A percentile compares a stretch with the other conserved stretches of the same genome.
phyloP scores from a whole-genome alignment of 2,888 invertebrate genomes.

The Nemotelus pantherinus region DNA sequence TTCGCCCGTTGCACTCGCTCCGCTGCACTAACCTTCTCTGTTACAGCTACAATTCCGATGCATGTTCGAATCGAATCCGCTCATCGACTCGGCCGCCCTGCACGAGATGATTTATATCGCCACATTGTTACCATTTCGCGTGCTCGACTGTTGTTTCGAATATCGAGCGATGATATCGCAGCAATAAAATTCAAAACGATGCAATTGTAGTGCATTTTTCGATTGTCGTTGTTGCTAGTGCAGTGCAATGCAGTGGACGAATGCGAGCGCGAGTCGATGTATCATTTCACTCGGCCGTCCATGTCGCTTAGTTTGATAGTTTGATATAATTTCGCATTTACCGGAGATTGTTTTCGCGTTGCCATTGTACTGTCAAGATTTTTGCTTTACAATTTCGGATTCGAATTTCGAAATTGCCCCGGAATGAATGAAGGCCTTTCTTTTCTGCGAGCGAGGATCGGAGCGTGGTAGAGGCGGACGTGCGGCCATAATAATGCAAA shows the following conservation, averaged over 20 bases:
- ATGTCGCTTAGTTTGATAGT: slow-evolving; percentile 18
- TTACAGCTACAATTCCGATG: slow-evolving; percentile 3
- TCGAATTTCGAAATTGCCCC: not conserved
- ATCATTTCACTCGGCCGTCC: slow-evolving; percentile 23
- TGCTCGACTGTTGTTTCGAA: slow-evolving; percentile 38
- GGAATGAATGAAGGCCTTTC: not conserved
- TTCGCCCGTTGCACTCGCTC: not conserved
- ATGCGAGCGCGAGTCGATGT: slow-evolving; percentile 1
- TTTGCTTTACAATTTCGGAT: slow-evolving; percentile 34
- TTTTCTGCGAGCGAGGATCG: not conserved
- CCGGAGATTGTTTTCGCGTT: slow-evolving; percentile 29
- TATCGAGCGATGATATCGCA: slow-evolving; percentile 10
- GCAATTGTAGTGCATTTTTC: slow-evolving; percentile 18
- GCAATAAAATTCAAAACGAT: slow-evolving; percentile 34
- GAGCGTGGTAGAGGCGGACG: not conserved
- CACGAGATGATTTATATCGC: slow-evolving; percentile 29
- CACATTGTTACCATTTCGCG: slow-evolving; percentile 43
- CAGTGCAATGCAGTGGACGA: not conserved
- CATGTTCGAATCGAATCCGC: slow-evolving; percentile 4
- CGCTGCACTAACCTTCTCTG: not conserved
- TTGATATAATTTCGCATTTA: not conserved
- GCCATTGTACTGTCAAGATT: slow-evolving; percentile 37
- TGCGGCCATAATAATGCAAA: slow-evolving; percentile 14
- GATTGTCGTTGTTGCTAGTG: not conserved
- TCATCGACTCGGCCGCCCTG: not conserved